Evolutionary conservation across 1,140 invertebrate species (phyloP).

Genomic region (Copidosoma floridanum): DNA sequence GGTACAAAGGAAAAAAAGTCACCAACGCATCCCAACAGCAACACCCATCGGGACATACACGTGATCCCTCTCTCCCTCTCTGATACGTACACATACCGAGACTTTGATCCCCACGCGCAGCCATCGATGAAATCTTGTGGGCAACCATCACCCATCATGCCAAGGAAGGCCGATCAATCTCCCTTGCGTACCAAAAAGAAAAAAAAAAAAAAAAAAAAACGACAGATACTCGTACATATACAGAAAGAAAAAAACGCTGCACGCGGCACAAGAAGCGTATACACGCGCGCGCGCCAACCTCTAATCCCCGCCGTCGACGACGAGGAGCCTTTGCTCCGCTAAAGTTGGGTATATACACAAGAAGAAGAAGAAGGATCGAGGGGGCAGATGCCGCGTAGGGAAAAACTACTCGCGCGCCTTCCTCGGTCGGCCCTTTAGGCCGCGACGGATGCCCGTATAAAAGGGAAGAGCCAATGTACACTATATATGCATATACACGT

Average conservation of each 20-base stretch:
- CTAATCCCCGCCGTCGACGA: too few relatives aligned
- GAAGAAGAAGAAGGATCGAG: conserved; percentile 10
- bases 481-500: too few relatives aligned
- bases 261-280: background rate
- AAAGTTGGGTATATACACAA: too few relatives aligned
- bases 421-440: too few relatives aligned
- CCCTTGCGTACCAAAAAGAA: background rate
- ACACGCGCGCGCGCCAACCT: background rate
- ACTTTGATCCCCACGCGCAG: too few relatives aligned
- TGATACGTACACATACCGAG: too few relatives aligned
- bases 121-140: conserved; percentile 10
- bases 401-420: background rate
- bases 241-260: background rate
- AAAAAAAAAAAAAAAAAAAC: conserved; percentile 3
- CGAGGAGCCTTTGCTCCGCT: too few relatives aligned
- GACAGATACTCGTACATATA: too few relatives aligned
- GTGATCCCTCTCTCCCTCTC: too few relatives aligned
- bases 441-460: conserved; percentile 7
- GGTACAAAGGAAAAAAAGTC: background rate
- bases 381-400: conserved; percentile 48
- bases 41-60: background rate
- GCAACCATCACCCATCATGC: background rate
- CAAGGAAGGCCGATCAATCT: conserved; percentile 4
- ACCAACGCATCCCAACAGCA: background rate
- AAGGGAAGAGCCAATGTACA: too few relatives aligned